Percentiles rank a stretch among this genome's conserved stretches.
These are phyloP conservation scores for Oscheius sp. DNA, from an alignment of 2,888 invertebrate species.

Conservation along the genomic window DNA sequence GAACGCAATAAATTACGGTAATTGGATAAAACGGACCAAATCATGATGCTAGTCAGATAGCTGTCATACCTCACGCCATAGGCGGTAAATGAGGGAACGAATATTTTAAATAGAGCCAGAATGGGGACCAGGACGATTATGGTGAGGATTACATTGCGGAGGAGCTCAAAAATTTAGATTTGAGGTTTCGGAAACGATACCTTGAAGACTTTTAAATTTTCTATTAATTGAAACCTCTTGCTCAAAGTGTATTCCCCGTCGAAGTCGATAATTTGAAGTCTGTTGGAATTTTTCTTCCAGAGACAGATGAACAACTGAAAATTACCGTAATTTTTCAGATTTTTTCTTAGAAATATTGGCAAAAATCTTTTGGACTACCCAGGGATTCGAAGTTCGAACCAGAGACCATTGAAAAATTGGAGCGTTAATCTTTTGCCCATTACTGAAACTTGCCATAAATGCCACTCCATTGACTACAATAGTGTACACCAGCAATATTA, in stretches of 20 bases:
- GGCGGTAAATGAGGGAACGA: not conserved
- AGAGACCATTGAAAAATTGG: no score
- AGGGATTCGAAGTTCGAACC: no score
- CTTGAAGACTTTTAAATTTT: constrained; percentile 21
- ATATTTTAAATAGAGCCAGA: not conserved
- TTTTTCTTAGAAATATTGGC: no score
- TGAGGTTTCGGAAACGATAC: not conserved
- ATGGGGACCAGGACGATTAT: not conserved
- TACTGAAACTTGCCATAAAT: not conserved
- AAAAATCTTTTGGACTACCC: no score
- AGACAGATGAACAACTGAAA: constrained; percentile 13
- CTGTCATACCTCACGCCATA: not conserved
- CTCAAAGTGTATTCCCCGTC: constrained; percentile 4
- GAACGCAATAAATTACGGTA: not conserved
- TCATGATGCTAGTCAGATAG: not conserved
- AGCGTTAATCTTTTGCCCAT: no score
- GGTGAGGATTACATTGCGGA: not conserved
- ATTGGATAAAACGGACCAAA: not conserved
- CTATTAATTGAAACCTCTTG: constrained; percentile 7
- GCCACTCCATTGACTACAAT: not conserved
- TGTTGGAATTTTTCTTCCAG: constrained; percentile 4
- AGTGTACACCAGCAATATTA: not conserved
- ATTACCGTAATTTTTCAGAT: not conserved
- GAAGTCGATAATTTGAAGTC: not conserved
- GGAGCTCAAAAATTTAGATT: not conserved